A percentile compares a stretch with the other conserved stretches of the same genome.
Conservation (phyloP, 2,113 vertebrate species). For the Myotis lucifugus region DNA sequence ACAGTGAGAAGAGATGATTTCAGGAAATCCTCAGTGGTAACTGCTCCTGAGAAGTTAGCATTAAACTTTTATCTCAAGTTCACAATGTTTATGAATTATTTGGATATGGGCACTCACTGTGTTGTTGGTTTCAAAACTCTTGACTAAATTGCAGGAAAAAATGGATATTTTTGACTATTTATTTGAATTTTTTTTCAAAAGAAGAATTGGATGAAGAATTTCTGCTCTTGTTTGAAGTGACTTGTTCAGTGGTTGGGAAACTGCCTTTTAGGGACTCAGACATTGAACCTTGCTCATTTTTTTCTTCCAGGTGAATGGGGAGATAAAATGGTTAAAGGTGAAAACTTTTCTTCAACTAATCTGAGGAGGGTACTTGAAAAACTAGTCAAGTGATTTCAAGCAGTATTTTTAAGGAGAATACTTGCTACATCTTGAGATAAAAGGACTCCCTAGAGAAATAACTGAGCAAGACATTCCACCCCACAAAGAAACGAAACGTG, state of each 20-base stretch:
- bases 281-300: background rate
- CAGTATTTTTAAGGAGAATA: constrained; percentile 17
- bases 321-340: background rate
- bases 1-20: background rate
- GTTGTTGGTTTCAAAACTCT: background rate
- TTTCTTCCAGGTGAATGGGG: background rate
- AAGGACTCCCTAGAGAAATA: constrained; percentile 54
- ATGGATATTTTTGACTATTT: background rate
- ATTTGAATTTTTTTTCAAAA: background rate
- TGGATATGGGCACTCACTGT: background rate
- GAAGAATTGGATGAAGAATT: background rate
- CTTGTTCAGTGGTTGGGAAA: background rate
- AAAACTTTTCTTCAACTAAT: constrained; percentile 51
- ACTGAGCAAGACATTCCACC: constrained; percentile 54
- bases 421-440: constrained; percentile 50
- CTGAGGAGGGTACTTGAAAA: constrained; percentile 49
- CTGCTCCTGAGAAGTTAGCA: background rate
- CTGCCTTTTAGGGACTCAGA: background rate
- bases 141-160: background rate
- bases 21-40: background rate
- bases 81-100: background rate
- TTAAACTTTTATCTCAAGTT: background rate
- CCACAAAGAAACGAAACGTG: constrained; percentile 56
- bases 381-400: constrained; percentile 29
- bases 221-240: background rate